phyloP scores from a whole-genome alignment of 1,140 invertebrate species.

The Eurosta solidaginis region DNA sequence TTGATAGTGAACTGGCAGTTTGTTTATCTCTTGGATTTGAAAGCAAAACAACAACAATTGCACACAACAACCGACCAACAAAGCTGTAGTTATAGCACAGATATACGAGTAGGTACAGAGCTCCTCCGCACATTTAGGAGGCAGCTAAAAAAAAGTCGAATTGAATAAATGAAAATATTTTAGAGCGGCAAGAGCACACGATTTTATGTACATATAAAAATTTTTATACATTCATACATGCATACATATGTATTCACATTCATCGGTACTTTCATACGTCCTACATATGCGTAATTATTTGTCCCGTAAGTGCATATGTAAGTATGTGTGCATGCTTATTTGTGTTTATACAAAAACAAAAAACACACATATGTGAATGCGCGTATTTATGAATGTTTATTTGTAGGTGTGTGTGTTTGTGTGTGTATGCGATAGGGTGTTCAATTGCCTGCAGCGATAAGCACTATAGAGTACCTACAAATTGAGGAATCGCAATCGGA shows the following conservation, averaged over 20 bases:
- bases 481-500: neutral
- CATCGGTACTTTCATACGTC: no score
- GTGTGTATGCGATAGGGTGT: neutral
- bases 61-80: conserved; percentile 38
- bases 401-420: conserved; percentile 17
- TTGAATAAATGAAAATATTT: neutral
- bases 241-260: neutral
- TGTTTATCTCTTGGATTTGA: conserved; percentile 53
- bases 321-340: conserved; percentile 38
- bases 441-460: conserved; percentile 11
- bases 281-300: no score
- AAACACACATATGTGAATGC: no score
- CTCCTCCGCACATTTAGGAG: neutral
- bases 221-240: neutral
- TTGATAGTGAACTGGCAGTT: conserved; percentile 60
- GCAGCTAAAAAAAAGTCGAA: neutral
- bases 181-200: neutral
- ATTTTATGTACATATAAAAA: neutral
- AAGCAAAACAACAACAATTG: conserved; percentile 12
- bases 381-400: no score
- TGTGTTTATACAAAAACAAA: no score
- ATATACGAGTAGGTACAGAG: neutral
- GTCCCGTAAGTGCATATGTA: no score
- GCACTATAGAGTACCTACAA: neutral
- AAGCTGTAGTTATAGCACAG: conserved; percentile 33